These are phyloP conservation scores for Sebastes diploproa DNA, from an alignment of 2,797 vertebrate genomes.

Conservation along the genomic window DNA sequence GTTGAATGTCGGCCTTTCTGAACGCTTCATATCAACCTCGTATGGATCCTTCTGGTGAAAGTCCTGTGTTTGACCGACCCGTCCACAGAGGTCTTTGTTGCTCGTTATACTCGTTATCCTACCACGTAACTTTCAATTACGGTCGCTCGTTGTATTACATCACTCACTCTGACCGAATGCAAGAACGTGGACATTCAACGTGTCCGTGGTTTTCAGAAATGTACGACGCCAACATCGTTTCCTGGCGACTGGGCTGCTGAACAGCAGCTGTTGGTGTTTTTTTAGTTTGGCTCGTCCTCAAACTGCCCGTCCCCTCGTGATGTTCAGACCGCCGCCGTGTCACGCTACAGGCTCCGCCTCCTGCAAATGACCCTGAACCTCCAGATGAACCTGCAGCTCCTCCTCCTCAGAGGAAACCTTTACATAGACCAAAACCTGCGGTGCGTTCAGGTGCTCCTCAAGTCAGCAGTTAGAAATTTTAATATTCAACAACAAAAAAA, in stretches of 20 bases:
- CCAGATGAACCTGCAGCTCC: too few relatives aligned
- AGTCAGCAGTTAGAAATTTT: background rate
- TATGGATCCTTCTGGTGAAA: background rate
- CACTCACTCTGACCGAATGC: too few relatives aligned
- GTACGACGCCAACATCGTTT: background rate
- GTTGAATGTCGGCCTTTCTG: too few relatives aligned
- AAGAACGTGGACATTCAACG: too few relatives aligned
- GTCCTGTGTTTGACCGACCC: background rate
- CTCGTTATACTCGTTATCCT: too few relatives aligned
- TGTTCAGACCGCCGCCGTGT: background rate
- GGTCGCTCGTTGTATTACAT: too few relatives aligned
- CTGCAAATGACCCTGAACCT: background rate
- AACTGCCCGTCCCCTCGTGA: background rate
- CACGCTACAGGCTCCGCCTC: constrained; percentile 20
- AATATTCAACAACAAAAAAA: background rate
- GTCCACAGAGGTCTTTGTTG: too few relatives aligned
- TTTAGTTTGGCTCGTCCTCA: background rate
- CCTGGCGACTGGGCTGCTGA: background rate
- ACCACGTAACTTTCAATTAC: too few relatives aligned
- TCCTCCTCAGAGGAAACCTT: too few relatives aligned
- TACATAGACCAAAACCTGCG: background rate
- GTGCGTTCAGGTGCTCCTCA: constrained; percentile 5
- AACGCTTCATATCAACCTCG: background rate
- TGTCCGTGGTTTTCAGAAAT: too few relatives aligned
- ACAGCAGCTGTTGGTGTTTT: constrained; percentile 17